A percentile compares a stretch with the other conserved stretches of the same genome.
These are phyloP conservation scores for Diabrotica balteata DNA, from an alignment of 2,888 invertebrate species.

Conservation along the genomic window DNA sequence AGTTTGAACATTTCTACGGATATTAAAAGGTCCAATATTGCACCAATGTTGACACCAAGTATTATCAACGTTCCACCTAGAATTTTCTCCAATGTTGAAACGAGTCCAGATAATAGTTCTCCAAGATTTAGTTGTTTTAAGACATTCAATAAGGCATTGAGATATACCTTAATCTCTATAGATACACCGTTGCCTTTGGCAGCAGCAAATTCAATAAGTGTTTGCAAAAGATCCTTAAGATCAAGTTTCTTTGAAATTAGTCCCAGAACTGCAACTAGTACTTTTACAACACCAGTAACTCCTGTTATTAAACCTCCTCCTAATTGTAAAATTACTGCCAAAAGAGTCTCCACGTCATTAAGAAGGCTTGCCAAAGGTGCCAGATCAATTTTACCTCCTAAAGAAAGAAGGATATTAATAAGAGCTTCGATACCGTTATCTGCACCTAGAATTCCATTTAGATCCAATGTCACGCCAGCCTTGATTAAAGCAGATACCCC, in stretches of 20 bases:
- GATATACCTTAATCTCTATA: conserved; percentile 23
- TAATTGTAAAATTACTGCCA: conserved; percentile 33
- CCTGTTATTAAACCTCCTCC: conserved; percentile 34
- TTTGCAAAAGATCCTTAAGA: conserved; percentile 27
- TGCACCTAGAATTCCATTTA: conserved; percentile 32
- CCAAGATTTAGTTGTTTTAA: conserved; percentile 17
- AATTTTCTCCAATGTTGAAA: conserved; percentile 24
- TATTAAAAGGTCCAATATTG: conserved; percentile 25
- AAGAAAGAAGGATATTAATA: conserved; percentile 33
- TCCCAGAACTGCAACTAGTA: conserved; percentile 25
- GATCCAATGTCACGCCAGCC: conserved; percentile 34
- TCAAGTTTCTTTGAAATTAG: conserved; percentile 26
- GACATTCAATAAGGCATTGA: conserved; percentile 29
- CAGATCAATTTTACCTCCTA: conserved; percentile 32
- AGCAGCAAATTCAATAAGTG: conserved; percentile 28
- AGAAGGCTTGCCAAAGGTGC: conserved; percentile 27
- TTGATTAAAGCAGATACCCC: conserved; percentile 36
- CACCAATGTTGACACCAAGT: conserved; percentile 31
- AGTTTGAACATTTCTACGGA: conserved; percentile 10
- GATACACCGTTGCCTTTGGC: conserved; percentile 1
- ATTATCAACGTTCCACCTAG: conserved; percentile 26
- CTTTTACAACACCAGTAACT: conserved; percentile 35
- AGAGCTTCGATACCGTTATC: conserved; percentile 35
- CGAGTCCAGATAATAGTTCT: conserved; percentile 20
- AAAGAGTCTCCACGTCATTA: conserved; percentile 24